Evolutionary conservation across 2,888 invertebrate species (phyloP).

Genomic region (Lutraria lutraria): DNA sequence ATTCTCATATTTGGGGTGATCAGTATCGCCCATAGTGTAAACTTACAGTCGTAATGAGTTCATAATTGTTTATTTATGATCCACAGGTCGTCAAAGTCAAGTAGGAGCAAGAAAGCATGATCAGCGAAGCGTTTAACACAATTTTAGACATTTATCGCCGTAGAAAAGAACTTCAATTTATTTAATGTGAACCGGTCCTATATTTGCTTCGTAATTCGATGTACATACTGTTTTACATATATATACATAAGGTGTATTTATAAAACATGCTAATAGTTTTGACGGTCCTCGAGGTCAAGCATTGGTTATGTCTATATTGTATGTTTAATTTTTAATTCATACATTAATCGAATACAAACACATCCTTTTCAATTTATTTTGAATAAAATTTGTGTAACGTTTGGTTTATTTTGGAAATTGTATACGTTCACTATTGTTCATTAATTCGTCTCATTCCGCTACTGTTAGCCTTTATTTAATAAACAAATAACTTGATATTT

Average conservation of each 20-base stretch:
- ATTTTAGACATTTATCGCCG: neutral
- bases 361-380: conserved; percentile 10
- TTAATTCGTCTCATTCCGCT: neutral
- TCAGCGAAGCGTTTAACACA: neutral
- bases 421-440: neutral
- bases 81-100: neutral
- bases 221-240: conserved; percentile 8
- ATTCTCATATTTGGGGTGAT: too few relatives aligned
- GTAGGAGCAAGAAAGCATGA: neutral
- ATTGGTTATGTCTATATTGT: neutral
- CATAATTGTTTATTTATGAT: neutral
- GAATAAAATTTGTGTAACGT: neutral
- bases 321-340: neutral
- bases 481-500: neutral
- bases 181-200: neutral
- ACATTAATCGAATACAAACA: conserved; percentile 10
- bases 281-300: neutral
- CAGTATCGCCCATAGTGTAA: too few relatives aligned
- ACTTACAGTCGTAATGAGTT: too few relatives aligned
- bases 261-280: neutral
- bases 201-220: neutral
- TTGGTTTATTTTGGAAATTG: neutral
- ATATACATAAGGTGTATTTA: neutral
- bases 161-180: neutral
- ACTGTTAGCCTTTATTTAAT: conserved; percentile 1